Conservation (phyloP, 2,113 vertebrate genomes). For the Zeus faber region DNA sequence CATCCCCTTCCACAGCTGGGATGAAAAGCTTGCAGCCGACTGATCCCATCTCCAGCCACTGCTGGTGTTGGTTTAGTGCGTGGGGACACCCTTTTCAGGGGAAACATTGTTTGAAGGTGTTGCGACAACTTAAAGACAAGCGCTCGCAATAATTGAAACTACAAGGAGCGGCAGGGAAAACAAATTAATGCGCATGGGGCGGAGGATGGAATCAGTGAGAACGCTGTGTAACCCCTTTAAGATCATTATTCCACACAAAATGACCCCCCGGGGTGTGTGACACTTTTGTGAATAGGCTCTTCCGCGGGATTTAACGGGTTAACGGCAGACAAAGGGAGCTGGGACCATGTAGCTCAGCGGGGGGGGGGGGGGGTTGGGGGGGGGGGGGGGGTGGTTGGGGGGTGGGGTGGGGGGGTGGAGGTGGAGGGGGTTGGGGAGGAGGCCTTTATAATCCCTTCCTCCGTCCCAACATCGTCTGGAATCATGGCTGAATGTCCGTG, state of each 20-base stretch:
- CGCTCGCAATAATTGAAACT: slow-evolving; percentile 39
- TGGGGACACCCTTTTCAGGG: slow-evolving; percentile 18
- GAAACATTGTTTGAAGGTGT: slow-evolving; percentile 13
- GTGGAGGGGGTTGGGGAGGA: slow-evolving; percentile 26
- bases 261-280: slow-evolving; percentile 66
- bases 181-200: slow-evolving; percentile 39
- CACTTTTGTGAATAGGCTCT: slow-evolving; percentile 67
- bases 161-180: slow-evolving; percentile 48
- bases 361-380: slow-evolving; percentile 28
- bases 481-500: slow-evolving; percentile 48
- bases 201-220: slow-evolving; percentile 43
- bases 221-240: slow-evolving; percentile 64
- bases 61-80: slow-evolving; percentile 13
- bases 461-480: slow-evolving; percentile 48
- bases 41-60: slow-evolving; percentile 1
- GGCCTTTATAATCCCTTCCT: slow-evolving; percentile 56
- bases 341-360: slow-evolving; percentile 66
- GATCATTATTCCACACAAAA: slow-evolving; percentile 69
- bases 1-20: background rate
- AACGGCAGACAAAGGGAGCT: slow-evolving; percentile 69
- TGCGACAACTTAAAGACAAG: slow-evolving; percentile 26
- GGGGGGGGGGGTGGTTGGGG: background rate
- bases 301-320: slow-evolving; percentile 72
- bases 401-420: background rate
- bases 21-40: background rate